Base-by-base conservation (phyloP, 1,140 invertebrate species). In the Diorhabda elongata region DNA sequence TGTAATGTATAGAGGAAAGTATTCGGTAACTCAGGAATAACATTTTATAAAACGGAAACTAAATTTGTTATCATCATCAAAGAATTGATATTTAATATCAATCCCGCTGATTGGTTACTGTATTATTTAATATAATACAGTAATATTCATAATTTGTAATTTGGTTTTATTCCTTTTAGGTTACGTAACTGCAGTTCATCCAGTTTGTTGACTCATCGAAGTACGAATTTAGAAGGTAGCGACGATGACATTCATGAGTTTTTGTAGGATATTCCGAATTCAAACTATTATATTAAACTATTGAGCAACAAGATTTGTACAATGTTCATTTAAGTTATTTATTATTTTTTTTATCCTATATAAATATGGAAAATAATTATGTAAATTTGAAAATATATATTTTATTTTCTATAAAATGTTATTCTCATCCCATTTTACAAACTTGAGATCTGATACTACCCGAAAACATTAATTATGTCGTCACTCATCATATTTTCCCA, bases 161-260 rank as follows among this genome's bases (percentile, higher is more conserved):
- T 26, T 26, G 26, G 26, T 26, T 26, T 26, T 26, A 26, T 65
- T 65, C 58, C 66, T 69, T 72, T 44, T 66, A 80, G 78, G 72
- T 80, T 80, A 72, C 78, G 78, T 80, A 80, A 79, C 69, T 76
- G 74, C 58, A 78, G 74, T 71, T 76, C 78, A 3, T 73, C 78
- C 43, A 77, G 69, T 70, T 69, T 79, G 41, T 69, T 79, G 41
- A 72, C 76, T 8, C 76, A 80, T 73, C 76, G 77, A 52, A 74
- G 76, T 52, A 71, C 72, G 11, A 61, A 72, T 52, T 61, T 77
- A 64, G 66, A 71, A 56, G 73, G 71, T 63, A 79, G 78, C 69
- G 78, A 79, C 71, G 78, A 79, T 64, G 78, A 79, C 56, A 61
- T 75, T 62, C 73, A 69, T 66, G 73, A 71, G 61, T 71, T 71